Evolutionary conservation across 2,113 vertebrate species (phyloP).

Genomic region (Nyctereutes procyonoides): DNA sequence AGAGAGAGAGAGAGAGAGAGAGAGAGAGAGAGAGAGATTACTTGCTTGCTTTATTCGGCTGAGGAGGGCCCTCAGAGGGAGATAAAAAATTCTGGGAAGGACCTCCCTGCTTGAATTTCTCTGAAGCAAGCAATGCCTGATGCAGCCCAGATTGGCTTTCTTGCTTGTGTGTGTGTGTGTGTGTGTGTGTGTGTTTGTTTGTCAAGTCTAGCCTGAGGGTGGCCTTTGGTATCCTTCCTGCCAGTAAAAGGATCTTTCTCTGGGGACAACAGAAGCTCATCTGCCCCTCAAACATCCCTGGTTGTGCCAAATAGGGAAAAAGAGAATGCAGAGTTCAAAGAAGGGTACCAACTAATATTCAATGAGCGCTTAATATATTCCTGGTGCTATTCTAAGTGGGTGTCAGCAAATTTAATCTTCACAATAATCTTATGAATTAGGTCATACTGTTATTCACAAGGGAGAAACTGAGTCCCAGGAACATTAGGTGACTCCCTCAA

Average conservation of each 20-base stretch:
- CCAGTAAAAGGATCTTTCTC: slow-evolving; percentile 14
- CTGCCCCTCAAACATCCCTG: neutral
- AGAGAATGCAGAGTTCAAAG: neutral
- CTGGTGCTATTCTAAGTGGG: neutral
- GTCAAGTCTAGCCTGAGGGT: neutral
- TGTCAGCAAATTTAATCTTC: neutral
- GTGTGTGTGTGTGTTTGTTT: neutral
- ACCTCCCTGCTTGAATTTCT: neutral
- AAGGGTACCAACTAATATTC: neutral
- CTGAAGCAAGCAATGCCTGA: neutral
- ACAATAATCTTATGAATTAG: neutral
- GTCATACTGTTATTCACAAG: neutral
- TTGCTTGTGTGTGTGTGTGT: neutral
- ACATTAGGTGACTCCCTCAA: neutral
- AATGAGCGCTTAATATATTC: neutral
- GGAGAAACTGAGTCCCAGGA: neutral
- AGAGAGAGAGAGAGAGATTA: neutral
- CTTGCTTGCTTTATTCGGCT: neutral
- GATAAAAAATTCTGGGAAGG: neutral
- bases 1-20: neutral
- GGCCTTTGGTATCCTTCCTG: slow-evolving; percentile 7
- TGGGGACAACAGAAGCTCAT: neutral
- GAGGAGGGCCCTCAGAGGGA: neutral
- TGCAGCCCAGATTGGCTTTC: neutral
- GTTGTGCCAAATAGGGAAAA: neutral